phyloP scores from a whole-genome alignment of 2,888 invertebrate genomes.

The Apotomis turbidana region DNA sequence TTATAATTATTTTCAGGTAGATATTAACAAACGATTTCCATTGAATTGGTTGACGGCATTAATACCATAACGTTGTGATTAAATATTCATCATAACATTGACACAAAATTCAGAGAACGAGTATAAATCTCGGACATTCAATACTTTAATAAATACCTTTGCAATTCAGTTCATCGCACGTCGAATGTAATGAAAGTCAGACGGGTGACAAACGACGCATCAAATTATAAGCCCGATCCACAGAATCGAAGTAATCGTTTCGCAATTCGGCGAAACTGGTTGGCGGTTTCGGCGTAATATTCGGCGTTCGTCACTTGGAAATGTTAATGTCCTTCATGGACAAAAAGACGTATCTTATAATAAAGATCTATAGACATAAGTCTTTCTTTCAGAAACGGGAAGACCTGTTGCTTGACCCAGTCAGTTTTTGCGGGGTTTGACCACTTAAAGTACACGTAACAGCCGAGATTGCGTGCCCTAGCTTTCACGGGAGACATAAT shows the following conservation, averaged over 20 bases:
- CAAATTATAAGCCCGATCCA: slow-evolving; percentile 24
- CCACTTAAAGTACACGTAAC: slow-evolving; percentile 44
- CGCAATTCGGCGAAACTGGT: slow-evolving; percentile 35
- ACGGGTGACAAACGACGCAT: slow-evolving; percentile 29
- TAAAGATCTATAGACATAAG: neutral
- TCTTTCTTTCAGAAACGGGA: slow-evolving; percentile 1
- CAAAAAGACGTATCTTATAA: neutral
- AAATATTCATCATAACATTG: too few relatives aligned
- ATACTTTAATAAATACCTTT: neutral
- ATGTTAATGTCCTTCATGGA: slow-evolving; percentile 38
- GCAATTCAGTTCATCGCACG: slow-evolving; percentile 10
- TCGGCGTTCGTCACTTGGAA: slow-evolving; percentile 46
- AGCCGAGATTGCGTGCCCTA: slow-evolving; percentile 45
- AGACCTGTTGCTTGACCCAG: slow-evolving; percentile 64
- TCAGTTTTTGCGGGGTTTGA: slow-evolving; percentile 57
- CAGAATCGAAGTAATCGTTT: slow-evolving; percentile 29
- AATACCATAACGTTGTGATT: too few relatives aligned
- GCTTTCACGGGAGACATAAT: slow-evolving; percentile 20
- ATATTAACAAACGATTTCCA: too few relatives aligned
- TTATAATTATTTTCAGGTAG: too few relatives aligned
- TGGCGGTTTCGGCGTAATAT: slow-evolving; percentile 29
- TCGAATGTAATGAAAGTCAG: slow-evolving; percentile 24
- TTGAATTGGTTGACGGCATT: too few relatives aligned
- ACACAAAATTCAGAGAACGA: too few relatives aligned
- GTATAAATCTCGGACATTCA: neutral